A percentile compares a stretch with the other conserved stretches of the same genome.
Conservation (phyloP, 2,888 invertebrate species). For the Eupithecia exiguata region DNA sequence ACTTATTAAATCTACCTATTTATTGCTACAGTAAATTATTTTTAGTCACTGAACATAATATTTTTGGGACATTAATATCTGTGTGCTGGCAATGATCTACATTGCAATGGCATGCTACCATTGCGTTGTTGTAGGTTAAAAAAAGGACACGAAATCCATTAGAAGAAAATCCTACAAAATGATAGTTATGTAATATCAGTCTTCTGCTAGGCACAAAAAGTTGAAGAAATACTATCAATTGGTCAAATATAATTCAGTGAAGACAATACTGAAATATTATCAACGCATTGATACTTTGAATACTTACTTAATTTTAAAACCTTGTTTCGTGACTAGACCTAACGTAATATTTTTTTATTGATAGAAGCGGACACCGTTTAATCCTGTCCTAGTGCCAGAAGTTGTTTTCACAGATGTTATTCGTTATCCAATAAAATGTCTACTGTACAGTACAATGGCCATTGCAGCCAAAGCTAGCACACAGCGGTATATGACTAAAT, state of each 20-base stretch:
- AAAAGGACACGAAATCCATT: constrained; percentile 57
- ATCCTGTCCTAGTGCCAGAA: constrained; percentile 61
- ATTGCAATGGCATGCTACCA: constrained; percentile 39
- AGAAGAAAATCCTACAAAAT: constrained; percentile 23
- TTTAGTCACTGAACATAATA: constrained; percentile 56
- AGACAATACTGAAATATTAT: neutral
- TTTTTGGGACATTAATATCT: constrained; percentile 49
- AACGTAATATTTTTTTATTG: constrained; percentile 48
- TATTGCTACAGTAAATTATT: constrained; percentile 61
- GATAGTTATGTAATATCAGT: constrained; percentile 39
- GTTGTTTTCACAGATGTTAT: neutral
- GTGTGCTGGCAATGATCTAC: constrained; percentile 59
- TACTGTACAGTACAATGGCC: constrained; percentile 46
- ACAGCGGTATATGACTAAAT: constrained; percentile 48
- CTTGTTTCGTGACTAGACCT: constrained; percentile 69
- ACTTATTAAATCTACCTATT: constrained; percentile 53
- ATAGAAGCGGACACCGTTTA: constrained; percentile 41
- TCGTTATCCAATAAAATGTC: neutral
- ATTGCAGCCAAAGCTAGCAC: constrained; percentile 51
- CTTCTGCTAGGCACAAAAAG: constrained; percentile 31
- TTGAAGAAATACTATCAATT: constrained; percentile 7
- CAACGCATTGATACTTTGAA: constrained; percentile 7
- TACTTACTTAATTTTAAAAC: constrained; percentile 11
- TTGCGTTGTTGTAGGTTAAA: constrained; percentile 18
- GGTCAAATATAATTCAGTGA: neutral